Evolutionary conservation across 2,113 vertebrate species (phyloP).

Genomic region (Lycaon pictus): DNA sequence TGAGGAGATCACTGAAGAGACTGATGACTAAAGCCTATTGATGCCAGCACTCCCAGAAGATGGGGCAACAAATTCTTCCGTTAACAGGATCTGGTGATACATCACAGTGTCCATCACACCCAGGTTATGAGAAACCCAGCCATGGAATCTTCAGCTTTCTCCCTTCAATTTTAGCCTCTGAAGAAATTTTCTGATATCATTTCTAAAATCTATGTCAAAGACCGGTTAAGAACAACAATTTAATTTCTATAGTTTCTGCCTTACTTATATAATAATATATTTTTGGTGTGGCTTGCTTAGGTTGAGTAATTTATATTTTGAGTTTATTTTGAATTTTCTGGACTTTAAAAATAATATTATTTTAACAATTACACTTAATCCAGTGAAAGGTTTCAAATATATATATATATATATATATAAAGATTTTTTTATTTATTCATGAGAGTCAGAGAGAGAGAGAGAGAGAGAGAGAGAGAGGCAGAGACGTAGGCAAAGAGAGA

Average conservation of each 20-base stretch:
- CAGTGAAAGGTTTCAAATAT: not conserved
- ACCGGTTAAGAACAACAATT: not conserved
- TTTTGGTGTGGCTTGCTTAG: not conserved
- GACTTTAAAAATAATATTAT: not conserved
- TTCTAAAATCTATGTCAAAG: not conserved
- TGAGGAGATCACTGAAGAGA: not conserved
- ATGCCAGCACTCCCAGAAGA: not conserved
- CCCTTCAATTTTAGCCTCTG: not conserved
- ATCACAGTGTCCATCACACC: too few relatives aligned
- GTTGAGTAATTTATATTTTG: not conserved
- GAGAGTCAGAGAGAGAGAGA: too few relatives aligned
- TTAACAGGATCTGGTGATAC: not conserved
- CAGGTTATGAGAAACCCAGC: not conserved
- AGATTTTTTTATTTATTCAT: too few relatives aligned
- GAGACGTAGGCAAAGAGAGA: too few relatives aligned
- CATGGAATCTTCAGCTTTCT: not conserved
- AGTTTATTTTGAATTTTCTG: constrained; percentile 6
- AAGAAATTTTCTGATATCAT: not conserved
- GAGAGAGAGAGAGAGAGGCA: too few relatives aligned
- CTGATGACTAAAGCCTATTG: rapidly evolving
- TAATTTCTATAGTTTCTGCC: not conserved
- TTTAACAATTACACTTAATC: not conserved
- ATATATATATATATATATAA: too few relatives aligned
- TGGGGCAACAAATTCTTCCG: not conserved
- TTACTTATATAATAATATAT: not conserved